Evolutionary conservation across 2,113 vertebrate species (phyloP).

Genomic region (Cavia aperea): DNA sequence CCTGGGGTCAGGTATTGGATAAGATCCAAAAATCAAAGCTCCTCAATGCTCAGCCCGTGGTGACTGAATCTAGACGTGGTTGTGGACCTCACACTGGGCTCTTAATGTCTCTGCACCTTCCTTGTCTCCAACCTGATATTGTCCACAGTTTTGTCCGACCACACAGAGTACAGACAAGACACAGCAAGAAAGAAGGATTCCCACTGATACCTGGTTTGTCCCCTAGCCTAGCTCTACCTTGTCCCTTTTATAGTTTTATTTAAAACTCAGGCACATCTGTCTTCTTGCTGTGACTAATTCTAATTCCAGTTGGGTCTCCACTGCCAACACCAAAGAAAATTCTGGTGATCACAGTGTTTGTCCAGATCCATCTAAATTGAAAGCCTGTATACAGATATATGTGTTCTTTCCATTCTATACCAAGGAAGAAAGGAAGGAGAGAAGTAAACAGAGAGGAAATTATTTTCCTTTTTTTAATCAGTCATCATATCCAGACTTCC

Average conservation of each 20-base stretch:
- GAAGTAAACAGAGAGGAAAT: background rate
- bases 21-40: no score
- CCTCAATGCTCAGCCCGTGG: background rate
- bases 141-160: fast-evolving
- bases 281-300: background rate
- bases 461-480: background rate
- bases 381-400: background rate
- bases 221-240: background rate
- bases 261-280: background rate
- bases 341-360: background rate
- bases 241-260: background rate
- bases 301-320: background rate
- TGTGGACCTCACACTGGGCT: fast-evolving
- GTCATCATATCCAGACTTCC: background rate
- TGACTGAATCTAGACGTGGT: background rate
- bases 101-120: background rate
- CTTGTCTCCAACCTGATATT: background rate
- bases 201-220: fast-evolving
- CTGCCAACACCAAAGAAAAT: background rate
- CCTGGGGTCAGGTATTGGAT: background rate
- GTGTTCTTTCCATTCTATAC: background rate
- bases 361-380: background rate
- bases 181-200: background rate
- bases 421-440: background rate
- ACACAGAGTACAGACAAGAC: background rate